These are phyloP conservation scores for Sebastes vulpes DNA, from an alignment of 2,797 vertebrate species.

Conservation along the genomic window DNA sequence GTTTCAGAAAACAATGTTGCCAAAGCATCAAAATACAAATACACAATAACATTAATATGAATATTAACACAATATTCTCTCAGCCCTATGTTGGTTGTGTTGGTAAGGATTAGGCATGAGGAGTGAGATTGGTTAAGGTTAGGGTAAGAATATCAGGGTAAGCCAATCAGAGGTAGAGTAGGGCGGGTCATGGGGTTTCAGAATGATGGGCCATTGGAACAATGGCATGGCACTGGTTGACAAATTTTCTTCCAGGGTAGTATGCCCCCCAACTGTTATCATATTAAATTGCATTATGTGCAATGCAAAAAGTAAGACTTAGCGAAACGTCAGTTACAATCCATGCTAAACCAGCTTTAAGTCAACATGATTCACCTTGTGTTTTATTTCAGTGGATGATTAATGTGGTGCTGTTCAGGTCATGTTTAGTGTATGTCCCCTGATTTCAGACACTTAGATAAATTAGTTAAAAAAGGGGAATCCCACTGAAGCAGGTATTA, in stretches of 20 bases:
- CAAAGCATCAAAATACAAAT: too few species aligned
- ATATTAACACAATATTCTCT: too few species aligned
- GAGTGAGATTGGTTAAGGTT: too few species aligned
- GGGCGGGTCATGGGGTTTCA: too few species aligned
- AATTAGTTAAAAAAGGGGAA: neutral
- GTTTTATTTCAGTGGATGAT: neutral
- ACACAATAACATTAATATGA: too few species aligned
- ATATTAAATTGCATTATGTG: neutral
- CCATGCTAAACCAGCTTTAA: neutral
- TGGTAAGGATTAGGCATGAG: too few species aligned
- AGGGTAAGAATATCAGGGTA: too few species aligned
- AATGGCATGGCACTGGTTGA: too few species aligned
- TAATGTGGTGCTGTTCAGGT: neutral
- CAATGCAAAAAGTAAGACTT: neutral
- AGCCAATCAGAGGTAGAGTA: too few species aligned
- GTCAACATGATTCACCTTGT: neutral
- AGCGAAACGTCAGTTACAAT: neutral
- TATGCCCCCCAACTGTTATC: neutral
- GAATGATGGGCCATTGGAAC: too few species aligned
- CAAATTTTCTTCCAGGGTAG: neutral
- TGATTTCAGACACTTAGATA: neutral
- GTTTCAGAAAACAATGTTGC: too few species aligned
- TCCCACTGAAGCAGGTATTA: conserved; percentile 3
- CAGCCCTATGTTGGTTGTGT: too few species aligned
- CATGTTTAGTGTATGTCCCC: neutral